Evolutionary conservation across 2,113 vertebrate genomes (phyloP).

Genomic region (Labeo catla): DNA sequence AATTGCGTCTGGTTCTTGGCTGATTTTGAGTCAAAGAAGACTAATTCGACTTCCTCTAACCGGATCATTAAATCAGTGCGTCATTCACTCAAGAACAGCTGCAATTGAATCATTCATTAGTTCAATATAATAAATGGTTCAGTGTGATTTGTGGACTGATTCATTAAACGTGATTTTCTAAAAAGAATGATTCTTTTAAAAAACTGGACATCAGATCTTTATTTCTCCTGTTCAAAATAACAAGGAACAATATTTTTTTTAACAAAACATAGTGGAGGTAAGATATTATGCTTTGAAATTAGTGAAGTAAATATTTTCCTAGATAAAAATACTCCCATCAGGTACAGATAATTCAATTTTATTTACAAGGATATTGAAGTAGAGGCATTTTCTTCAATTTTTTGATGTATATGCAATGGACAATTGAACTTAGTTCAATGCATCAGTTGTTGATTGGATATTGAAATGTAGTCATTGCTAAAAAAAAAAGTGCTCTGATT

Average conservation of each 20-base stretch:
- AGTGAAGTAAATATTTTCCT: background rate
- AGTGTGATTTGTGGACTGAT: background rate
- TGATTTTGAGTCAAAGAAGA: background rate
- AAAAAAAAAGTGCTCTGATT: too few species aligned
- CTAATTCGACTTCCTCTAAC: background rate
- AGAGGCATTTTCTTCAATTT: too few species aligned
- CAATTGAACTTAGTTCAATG: too few species aligned
- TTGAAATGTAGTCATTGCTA: too few species aligned
- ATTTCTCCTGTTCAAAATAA: background rate
- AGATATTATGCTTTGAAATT: background rate
- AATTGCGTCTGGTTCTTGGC: background rate
- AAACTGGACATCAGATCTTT: background rate
- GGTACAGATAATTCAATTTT: too few species aligned
- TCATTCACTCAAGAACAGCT: conserved; percentile 4
- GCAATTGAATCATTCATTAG: background rate
- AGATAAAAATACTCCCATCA: too few species aligned
- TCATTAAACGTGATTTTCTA: background rate
- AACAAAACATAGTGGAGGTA: background rate
- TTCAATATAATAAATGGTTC: background rate
- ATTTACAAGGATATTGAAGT: too few species aligned
- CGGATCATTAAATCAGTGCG: background rate
- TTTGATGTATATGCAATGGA: too few species aligned
- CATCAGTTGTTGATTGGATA: too few species aligned
- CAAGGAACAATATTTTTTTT: background rate
- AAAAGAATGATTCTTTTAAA: background rate